Percentiles rank a stretch among this genome's conserved stretches.
Conservation (phyloP, 2,113 vertebrate species). For the Rhodinocichla rosea region DNA sequence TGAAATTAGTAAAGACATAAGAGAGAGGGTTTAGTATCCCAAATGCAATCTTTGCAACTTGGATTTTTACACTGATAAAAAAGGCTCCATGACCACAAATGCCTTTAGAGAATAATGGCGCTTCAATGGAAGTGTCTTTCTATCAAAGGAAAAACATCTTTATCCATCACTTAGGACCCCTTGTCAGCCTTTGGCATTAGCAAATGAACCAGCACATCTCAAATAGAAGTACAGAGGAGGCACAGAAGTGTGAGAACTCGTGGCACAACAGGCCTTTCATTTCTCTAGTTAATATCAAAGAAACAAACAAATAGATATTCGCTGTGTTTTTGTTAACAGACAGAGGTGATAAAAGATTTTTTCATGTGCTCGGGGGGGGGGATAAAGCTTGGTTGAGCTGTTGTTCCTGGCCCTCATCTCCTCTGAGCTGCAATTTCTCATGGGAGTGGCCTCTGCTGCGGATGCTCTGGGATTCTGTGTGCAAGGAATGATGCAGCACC, state of each 20-base stretch:
- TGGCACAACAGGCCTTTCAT: not conserved
- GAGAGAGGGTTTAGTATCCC: not conserved
- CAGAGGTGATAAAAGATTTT: not conserved
- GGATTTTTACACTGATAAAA: not conserved
- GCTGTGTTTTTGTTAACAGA: not conserved
- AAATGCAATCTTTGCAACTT: not conserved
- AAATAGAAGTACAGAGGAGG: not conserved
- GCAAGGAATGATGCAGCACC: rapidly evolving
- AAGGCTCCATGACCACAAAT: not conserved
- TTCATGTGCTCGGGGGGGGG: not conserved
- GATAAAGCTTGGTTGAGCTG: not conserved
- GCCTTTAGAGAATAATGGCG: not conserved
- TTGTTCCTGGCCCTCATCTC: not conserved
- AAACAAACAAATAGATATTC: not conserved
- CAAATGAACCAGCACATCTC: not conserved
- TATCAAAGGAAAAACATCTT: not conserved
- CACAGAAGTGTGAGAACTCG: not conserved
- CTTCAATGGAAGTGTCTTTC: not conserved
- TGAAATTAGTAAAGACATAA: not conserved
- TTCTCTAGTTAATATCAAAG: not conserved
- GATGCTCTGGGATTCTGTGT: not conserved
- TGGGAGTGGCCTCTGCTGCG: not conserved
- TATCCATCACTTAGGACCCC: not conserved
- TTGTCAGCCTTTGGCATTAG: not conserved
- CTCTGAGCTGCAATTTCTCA: not conserved